phyloP scores from a whole-genome alignment of 2,888 invertebrate species.

The Suillia variegata region DNA sequence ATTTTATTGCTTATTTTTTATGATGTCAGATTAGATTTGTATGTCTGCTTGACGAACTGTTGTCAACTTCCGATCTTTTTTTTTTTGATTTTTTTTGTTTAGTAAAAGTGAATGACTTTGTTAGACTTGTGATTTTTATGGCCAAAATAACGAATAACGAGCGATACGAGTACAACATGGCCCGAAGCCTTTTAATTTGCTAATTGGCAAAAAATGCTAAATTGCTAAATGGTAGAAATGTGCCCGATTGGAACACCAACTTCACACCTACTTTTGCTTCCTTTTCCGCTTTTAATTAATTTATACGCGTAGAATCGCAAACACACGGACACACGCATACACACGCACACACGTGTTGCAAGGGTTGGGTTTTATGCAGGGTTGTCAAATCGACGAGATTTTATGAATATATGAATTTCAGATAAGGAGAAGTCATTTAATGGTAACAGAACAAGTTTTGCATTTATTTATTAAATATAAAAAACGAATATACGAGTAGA shows the following conservation, averaged over 20 bases:
- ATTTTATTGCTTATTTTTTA: neutral
- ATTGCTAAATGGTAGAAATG: neutral
- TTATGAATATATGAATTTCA: no score
- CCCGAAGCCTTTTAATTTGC: conserved; percentile 3
- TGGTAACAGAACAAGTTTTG: no score
- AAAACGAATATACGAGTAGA: no score
- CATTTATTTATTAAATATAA: no score
- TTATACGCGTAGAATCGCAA: conserved; percentile 4
- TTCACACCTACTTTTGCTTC: conserved; percentile 16
- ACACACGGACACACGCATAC: neutral
- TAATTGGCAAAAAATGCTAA: conserved; percentile 18
- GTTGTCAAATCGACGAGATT: neutral
- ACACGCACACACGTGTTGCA: neutral
- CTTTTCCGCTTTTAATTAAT: conserved; percentile 23
- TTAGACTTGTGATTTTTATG: neutral
- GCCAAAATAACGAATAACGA: neutral
- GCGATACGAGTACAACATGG: neutral
- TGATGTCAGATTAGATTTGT: neutral
- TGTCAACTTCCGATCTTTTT: conserved; percentile 2
- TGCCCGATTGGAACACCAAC: neutral
- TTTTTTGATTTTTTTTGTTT: neutral
- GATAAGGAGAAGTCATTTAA: no score
- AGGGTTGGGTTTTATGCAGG: neutral
- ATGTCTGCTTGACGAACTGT: neutral
- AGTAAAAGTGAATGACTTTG: conserved; percentile 13